A percentile compares a stretch with the other conserved stretches of the same genome.
phyloP scores from a whole-genome alignment of 2,888 invertebrate genomes.

The Dolomedes plantarius region DNA sequence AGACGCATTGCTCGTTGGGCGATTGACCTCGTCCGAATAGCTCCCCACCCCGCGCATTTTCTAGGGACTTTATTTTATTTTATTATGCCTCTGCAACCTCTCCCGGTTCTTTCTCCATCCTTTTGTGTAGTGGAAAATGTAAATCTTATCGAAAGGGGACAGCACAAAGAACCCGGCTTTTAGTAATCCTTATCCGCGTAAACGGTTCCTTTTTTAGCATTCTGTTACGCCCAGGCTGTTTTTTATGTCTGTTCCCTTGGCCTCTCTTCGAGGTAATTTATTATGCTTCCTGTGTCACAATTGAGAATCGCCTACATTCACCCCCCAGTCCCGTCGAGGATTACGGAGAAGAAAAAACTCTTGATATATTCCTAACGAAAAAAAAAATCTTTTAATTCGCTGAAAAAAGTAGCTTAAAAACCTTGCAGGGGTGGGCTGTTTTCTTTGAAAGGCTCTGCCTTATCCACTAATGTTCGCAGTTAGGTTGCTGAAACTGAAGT shows the following conservation, averaged over 20 bases:
- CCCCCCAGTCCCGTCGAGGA: neutral
- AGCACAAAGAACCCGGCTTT: constrained; percentile 27
- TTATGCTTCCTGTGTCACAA: constrained; percentile 31
- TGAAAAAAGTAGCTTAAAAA: neutral
- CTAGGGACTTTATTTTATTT: neutral
- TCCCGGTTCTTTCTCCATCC: neutral
- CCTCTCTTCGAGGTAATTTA: constrained; percentile 25
- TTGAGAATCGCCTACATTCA: neutral
- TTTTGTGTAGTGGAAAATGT: constrained; percentile 29
- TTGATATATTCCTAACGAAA: constrained; percentile 6
- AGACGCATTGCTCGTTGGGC: neutral
- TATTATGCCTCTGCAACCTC: neutral
- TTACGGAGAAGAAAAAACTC: constrained; percentile 7
- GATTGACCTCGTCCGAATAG: neutral
- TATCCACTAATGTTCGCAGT: no score
- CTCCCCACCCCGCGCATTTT: neutral
- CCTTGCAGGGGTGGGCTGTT: no score
- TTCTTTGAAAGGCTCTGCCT: neutral
- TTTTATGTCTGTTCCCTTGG: neutral
- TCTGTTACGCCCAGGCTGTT: neutral
- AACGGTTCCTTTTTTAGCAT: constrained; percentile 10
- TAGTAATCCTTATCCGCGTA: constrained; percentile 41
- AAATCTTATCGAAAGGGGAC: constrained; percentile 28
- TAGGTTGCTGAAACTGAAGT: no score
- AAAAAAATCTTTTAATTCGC: neutral